phyloP scores from a whole-genome alignment of 2,113 vertebrate species.

The Callorhinus ursinus region DNA sequence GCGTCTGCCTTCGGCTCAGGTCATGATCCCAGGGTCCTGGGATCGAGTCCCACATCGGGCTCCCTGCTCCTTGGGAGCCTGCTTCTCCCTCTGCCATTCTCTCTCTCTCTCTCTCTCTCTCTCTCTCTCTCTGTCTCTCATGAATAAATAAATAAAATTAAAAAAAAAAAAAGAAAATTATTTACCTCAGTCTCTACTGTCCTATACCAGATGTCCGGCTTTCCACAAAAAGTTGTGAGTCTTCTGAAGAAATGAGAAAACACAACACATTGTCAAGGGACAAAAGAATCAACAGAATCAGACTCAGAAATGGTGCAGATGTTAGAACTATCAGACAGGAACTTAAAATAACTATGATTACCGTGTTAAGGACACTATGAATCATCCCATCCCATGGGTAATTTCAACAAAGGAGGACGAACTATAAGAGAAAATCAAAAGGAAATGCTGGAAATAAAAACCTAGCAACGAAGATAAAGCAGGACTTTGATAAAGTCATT shows the following conservation, averaged over 20 bases:
- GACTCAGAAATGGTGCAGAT: neutral
- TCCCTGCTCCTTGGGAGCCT: too few relatives aligned
- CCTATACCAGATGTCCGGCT: neutral
- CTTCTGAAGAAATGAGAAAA: neutral
- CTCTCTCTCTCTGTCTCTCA: too few relatives aligned
- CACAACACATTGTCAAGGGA: neutral
- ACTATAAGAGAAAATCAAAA: neutral
- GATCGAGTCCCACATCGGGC: too few relatives aligned
- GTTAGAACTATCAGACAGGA: neutral
- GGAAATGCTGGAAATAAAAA: neutral
- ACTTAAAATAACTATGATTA: neutral
- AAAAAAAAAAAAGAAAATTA: too few relatives aligned
- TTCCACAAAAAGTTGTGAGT: neutral
- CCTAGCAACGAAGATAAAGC: neutral
- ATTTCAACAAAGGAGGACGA: neutral
- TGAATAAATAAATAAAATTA: too few relatives aligned
- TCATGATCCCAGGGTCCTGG: too few relatives aligned
- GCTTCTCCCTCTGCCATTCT: too few relatives aligned
- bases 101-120: too few relatives aligned
- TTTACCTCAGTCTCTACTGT: neutral
- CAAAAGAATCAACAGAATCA: constrained; percentile 25
- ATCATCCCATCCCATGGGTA: neutral
- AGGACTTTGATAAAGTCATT: neutral
- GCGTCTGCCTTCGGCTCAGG: too few relatives aligned
- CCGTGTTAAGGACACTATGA: neutral